These are phyloP conservation scores for Megaustenia siamemsis DNA, from an alignment of 2,888 invertebrate genomes.

Conservation along the genomic window DNA sequence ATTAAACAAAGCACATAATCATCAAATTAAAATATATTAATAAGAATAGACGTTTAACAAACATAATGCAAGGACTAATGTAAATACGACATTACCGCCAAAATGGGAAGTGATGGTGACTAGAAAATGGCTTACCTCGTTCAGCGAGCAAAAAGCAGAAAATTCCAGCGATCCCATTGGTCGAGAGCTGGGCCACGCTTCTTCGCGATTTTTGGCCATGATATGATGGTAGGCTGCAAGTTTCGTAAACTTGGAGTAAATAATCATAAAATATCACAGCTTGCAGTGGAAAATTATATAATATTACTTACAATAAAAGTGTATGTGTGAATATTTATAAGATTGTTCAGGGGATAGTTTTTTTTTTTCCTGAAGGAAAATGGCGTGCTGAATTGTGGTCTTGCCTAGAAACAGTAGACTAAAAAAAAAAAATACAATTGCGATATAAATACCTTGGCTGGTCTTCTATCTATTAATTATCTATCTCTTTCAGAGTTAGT, in stretches of 20 bases:
- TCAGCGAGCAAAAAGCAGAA: slow-evolving; percentile 10
- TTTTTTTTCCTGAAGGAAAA: no score
- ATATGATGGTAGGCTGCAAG: not conserved
- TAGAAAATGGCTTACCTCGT: slow-evolving; percentile 31
- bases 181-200: slow-evolving; percentile 25
- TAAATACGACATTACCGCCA: slow-evolving; percentile 39
- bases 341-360: no score
- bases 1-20: not conserved
- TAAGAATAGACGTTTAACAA: not conserved
- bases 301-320: no score
- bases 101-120: slow-evolving; percentile 38
- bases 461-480: no score
- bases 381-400: no score
- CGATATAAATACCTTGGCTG: no score
- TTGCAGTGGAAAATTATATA: no score
- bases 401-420: no score
- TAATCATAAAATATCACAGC: not conserved
- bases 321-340: no score
- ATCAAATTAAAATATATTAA: not conserved
- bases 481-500: no score
- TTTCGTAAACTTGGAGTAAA: not conserved
- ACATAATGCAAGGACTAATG: not conserved
- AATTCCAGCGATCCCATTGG: slow-evolving; percentile 19
- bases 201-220: not conserved
- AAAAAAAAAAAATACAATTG: no score